Conservation (phyloP, 2,797 vertebrate genomes). For the Huso huso region DNA sequence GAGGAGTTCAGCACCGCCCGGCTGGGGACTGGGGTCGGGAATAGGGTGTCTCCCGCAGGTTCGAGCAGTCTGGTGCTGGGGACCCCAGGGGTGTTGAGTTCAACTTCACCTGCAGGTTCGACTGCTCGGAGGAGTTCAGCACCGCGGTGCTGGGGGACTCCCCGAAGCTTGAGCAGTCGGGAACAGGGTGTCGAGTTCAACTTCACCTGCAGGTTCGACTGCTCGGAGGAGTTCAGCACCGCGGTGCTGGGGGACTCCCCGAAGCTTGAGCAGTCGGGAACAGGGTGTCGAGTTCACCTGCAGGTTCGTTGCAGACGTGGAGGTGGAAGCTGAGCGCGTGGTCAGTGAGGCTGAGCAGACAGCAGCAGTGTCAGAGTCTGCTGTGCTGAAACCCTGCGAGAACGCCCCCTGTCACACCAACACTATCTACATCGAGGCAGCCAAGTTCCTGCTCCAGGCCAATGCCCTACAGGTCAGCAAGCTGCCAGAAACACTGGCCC, state of each 20-base stretch:
- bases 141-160: constrained; percentile 66
- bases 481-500: not conserved
- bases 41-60: too few species aligned
- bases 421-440: constrained; percentile 74
- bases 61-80: too few species aligned
- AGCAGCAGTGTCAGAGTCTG: constrained; percentile 5
- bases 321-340: constrained; percentile 18
- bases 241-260: constrained; percentile 65
- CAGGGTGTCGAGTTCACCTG: constrained; percentile 56
- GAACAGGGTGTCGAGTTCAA: constrained; percentile 58
- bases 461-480: constrained; percentile 70
- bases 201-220: constrained; percentile 66
- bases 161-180: constrained; percentile 40
- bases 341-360: not conserved
- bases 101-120: constrained; percentile 65
- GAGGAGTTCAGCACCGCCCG: constrained; percentile 59
- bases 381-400: constrained; percentile 4
- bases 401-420: constrained; percentile 21
- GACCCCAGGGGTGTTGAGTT: constrained; percentile 60
- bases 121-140: constrained; percentile 60
- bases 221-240: constrained; percentile 59
- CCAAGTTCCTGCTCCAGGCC: constrained; percentile 73
- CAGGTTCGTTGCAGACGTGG: constrained; percentile 42
- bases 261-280: constrained; percentile 41
- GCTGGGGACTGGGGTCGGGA: too few species aligned